Evolutionary conservation across 2,888 invertebrate species (phyloP).

Genomic region (Euphydryas editha): DNA sequence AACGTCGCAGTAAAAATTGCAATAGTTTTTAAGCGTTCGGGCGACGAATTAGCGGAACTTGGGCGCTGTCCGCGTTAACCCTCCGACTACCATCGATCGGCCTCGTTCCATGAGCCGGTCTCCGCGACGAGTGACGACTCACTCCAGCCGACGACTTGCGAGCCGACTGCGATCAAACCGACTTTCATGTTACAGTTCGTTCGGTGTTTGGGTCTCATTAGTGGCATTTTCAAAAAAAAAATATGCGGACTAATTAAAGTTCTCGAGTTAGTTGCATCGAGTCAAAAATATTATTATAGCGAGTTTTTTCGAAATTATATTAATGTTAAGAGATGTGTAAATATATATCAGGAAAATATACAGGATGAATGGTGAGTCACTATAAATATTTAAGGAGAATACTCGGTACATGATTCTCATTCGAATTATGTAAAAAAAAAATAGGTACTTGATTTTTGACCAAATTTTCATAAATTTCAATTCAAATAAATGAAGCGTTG

Average conservation of each 20-base stretch:
- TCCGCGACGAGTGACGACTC: too few species aligned
- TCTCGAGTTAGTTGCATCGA: not conserved
- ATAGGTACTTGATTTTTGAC: too few species aligned
- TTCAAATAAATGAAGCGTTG: too few species aligned
- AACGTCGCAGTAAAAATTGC: not conserved
- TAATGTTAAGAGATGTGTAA: too few species aligned
- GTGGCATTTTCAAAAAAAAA: too few species aligned
- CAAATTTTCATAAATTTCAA: too few species aligned
- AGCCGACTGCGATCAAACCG: not conserved
- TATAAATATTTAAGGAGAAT: too few species aligned
- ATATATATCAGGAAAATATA: too few species aligned
- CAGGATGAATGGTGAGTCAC: too few species aligned
- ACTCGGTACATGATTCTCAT: too few species aligned
- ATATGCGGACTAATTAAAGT: not conserved
- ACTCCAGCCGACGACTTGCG: not conserved
- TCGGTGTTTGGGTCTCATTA: not conserved
- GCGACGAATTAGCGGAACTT: not conserved
- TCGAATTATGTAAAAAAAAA: too few species aligned
- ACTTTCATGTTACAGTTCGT: not conserved
- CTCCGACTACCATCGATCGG: constrained; percentile 18
- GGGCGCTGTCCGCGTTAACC: not conserved
- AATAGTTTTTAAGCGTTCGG: not conserved
- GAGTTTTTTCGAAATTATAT: too few species aligned
- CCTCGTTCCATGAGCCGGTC: constrained; percentile 13
- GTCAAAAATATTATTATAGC: not conserved